A percentile compares a stretch with the other conserved stretches of the same genome.
These are phyloP conservation scores for Spondyliosoma cantharus DNA, from an alignment of 2,797 vertebrate genomes.

Conservation along the genomic window DNA sequence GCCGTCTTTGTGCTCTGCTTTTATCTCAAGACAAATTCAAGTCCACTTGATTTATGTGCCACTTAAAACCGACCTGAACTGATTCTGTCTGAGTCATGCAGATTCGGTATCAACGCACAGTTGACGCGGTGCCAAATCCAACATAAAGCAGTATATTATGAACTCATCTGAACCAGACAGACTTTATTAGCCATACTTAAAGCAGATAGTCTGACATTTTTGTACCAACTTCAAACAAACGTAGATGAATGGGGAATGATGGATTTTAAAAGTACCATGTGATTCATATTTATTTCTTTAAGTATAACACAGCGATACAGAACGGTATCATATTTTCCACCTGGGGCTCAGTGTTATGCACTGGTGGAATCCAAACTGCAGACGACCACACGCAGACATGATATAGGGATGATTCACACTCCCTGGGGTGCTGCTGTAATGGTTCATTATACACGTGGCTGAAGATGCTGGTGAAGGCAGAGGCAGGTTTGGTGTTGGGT, in stretches of 20 bases:
- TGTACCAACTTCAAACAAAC: conserved; percentile 19
- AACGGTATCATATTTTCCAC: conserved; percentile 58
- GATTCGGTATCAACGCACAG: conserved; percentile 26
- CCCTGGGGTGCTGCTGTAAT: conserved; percentile 68
- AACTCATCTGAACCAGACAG: conserved; percentile 12
- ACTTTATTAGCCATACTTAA: conserved; percentile 4
- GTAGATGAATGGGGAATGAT: not conserved
- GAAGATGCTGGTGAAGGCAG: conserved; percentile 47
- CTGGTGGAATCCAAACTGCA: conserved; percentile 51
- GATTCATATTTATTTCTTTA: conserved; percentile 22
- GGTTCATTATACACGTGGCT: conserved; percentile 68
- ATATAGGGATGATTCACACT: conserved; percentile 70
- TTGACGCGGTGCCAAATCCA: conserved; percentile 13
- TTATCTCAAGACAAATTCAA: conserved; percentile 12
- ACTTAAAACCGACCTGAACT: conserved; percentile 11
- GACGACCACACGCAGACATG: conserved; percentile 76
- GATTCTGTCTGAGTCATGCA: conserved; percentile 16
- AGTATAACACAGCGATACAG: conserved; percentile 4
- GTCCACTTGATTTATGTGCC: conserved; percentile 34
- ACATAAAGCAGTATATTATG: conserved; percentile 13
- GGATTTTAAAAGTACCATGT: conserved; percentile 23
- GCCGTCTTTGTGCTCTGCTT: conserved; percentile 14
- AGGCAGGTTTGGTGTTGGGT: conserved; percentile 25
- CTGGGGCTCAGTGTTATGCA: conserved; percentile 41
- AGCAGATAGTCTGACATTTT: conserved; percentile 38